Conservation (phyloP, 1,140 invertebrate species). For the Megathymus violae region DNA sequence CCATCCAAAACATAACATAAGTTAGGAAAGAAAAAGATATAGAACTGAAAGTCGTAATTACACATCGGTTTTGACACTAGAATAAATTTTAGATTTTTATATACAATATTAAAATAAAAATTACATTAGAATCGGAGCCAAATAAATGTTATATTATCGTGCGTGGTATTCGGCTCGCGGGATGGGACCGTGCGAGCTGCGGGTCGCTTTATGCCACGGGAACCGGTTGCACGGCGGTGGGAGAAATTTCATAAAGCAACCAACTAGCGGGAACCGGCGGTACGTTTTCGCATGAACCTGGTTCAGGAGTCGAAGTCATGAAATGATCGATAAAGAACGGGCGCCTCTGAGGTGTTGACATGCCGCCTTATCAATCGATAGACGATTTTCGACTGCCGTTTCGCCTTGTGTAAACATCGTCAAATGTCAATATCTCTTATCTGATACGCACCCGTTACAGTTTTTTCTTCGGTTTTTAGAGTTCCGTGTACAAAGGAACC, state of each 20-base stretch:
- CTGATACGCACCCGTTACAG: slow-evolving; percentile 65
- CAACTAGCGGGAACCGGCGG: background rate
- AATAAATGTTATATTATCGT: slow-evolving; percentile 10
- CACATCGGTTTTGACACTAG: no score
- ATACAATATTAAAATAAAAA: no score
- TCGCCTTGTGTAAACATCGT: slow-evolving; percentile 75
- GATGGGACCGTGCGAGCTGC: no score
- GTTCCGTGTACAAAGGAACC: no score
- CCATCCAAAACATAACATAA: no score
- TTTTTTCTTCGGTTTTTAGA: slow-evolving; percentile 53
- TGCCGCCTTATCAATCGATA: slow-evolving; percentile 67
- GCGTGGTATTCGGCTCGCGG: slow-evolving; percentile 3
- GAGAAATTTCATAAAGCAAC: slow-evolving; percentile 37
- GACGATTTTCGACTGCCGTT: slow-evolving; percentile 81
- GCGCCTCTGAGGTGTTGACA: slow-evolving; percentile 75
- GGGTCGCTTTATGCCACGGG: slow-evolving; percentile 14
- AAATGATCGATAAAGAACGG: slow-evolving; percentile 70
- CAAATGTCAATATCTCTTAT: slow-evolving; percentile 76
- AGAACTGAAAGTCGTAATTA: no score
- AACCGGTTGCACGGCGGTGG: slow-evolving; percentile 30
- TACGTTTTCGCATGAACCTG: slow-evolving; percentile 37
- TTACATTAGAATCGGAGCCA: slow-evolving; percentile 6
- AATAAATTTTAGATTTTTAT: no score
- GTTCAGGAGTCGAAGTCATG: slow-evolving; percentile 37
- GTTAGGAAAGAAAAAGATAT: no score